These are phyloP conservation scores for Brachymystax lenok DNA, from an alignment of 2,797 vertebrate genomes.

Conservation along the genomic window DNA sequence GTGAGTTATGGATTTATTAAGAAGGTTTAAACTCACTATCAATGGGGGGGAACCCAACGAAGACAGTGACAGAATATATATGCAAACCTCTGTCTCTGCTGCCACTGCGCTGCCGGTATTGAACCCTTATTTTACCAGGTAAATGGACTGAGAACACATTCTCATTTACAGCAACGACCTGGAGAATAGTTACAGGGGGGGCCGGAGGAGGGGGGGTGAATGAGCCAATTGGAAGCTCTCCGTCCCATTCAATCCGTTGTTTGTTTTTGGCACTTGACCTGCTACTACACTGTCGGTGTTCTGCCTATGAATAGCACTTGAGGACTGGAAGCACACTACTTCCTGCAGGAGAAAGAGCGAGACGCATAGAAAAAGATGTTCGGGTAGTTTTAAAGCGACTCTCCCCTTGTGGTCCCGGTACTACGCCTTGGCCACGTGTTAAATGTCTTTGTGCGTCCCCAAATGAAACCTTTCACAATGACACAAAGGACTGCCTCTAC, in stretches of 20 bases:
- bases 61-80: not conserved
- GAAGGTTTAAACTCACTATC: not conserved
- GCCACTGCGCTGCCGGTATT: not conserved
- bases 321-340: slow-evolving; percentile 69
- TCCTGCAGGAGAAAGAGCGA: slow-evolving; percentile 66
- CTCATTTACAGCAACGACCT: too few relatives aligned
- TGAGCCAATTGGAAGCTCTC: not conserved
- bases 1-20: not conserved
- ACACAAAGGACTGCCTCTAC: slow-evolving; percentile 80
- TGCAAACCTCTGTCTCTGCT: too few relatives aligned
- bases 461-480: slow-evolving; percentile 72
- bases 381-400: slow-evolving; percentile 58
- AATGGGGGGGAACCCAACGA: not conserved
- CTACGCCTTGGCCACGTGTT: slow-evolving; percentile 68
- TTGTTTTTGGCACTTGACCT: not conserved
- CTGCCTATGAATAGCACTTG: slow-evolving; percentile 33
- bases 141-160: too few relatives aligned
- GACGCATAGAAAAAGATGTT: slow-evolving; percentile 68
- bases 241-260: not conserved
- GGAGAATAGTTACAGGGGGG: too few relatives aligned
- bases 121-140: too few relatives aligned
- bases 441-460: slow-evolving; percentile 82
- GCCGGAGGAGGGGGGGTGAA: too few relatives aligned
- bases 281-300: slow-evolving; percentile 19
- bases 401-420: slow-evolving; percentile 68